Percentiles rank a stretch among this genome's conserved stretches.
These are phyloP conservation scores for Typhlichthys subterraneus DNA, from an alignment of 2,797 vertebrate species.

Conservation along the genomic window DNA sequence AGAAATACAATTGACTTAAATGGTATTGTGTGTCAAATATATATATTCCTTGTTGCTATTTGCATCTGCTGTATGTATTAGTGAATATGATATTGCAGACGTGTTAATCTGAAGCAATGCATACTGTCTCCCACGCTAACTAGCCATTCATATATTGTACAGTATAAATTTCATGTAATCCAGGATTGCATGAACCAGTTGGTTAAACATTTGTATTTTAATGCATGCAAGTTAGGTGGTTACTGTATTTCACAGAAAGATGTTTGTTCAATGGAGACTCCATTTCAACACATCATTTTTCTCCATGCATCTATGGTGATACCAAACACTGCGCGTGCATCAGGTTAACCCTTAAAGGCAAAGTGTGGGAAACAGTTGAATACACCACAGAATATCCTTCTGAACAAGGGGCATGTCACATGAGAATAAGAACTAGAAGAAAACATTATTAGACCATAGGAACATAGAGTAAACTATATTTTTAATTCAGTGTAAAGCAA, in stretches of 20 bases:
- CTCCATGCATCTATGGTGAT: slow-evolving; percentile 31
- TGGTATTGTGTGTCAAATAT: too few species aligned
- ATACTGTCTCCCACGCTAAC: slow-evolving; percentile 32
- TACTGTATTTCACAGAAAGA: slow-evolving; percentile 22
- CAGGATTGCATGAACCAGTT: slow-evolving; percentile 52
- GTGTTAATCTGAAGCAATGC: slow-evolving; percentile 8
- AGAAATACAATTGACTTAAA: too few species aligned
- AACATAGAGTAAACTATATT: too few species aligned
- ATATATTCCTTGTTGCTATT: too few species aligned
- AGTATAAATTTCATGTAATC: slow-evolving; percentile 52
- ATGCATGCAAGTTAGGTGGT: slow-evolving; percentile 44
- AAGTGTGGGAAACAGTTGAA: slow-evolving; percentile 19
- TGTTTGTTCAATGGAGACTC: not conserved
- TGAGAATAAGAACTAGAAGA: slow-evolving; percentile 1
- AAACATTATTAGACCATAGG: too few species aligned
- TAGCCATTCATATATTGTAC: slow-evolving; percentile 6
- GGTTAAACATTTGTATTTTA: slow-evolving; percentile 20
- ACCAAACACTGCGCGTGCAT: slow-evolving; percentile 20
- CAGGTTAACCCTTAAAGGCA: slow-evolving; percentile 23
- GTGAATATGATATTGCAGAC: slow-evolving; percentile 5
- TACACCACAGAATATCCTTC: not conserved
- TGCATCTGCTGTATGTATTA: too few species aligned
- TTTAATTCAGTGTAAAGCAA: too few species aligned
- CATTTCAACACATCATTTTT: slow-evolving; percentile 10
- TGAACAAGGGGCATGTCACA: not conserved